Evolutionary conservation across 92 coral and sea anemone species (phyloP).

Genomic region (Hydrozoanthus gracilis): DNA sequence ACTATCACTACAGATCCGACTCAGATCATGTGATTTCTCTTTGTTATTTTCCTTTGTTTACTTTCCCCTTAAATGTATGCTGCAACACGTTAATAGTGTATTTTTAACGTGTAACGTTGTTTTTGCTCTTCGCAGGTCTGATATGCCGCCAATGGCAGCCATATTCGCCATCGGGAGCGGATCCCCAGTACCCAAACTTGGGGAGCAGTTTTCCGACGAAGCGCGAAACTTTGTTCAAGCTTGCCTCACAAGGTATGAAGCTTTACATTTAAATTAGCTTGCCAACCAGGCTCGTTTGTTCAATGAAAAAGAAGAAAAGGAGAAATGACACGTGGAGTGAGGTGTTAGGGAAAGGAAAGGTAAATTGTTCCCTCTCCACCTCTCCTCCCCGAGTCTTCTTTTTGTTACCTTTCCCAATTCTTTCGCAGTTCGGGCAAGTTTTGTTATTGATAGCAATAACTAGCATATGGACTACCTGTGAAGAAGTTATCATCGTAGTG

Average conservation of each 20-base stretch:
- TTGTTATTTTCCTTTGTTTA: background rate
- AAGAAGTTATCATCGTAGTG: too few species aligned
- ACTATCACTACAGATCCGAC: too few species aligned
- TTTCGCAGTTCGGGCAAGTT: too few species aligned
- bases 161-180: conserved; percentile 97
- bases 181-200: conserved; percentile 77
- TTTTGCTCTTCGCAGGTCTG: conserved; percentile 63
- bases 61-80: background rate
- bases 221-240: conserved; percentile 81
- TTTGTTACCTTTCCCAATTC: too few species aligned
- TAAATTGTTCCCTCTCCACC: too few species aligned
- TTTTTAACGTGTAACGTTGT: background rate
- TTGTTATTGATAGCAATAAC: too few species aligned
- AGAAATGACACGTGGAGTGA: too few species aligned
- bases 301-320: background rate
- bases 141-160: conserved; percentile 94
- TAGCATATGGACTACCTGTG: too few species aligned
- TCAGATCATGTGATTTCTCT: too few species aligned
- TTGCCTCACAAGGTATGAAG: conserved; percentile 84
- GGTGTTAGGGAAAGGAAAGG: too few species aligned
- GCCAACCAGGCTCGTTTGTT: background rate
- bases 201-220: conserved; percentile 71
- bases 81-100: background rate
- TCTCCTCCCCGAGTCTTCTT: too few species aligned
- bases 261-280: background rate